Evolutionary conservation across 2,888 invertebrate species (phyloP).

Genomic region (Drosophila fungiperda): DNA sequence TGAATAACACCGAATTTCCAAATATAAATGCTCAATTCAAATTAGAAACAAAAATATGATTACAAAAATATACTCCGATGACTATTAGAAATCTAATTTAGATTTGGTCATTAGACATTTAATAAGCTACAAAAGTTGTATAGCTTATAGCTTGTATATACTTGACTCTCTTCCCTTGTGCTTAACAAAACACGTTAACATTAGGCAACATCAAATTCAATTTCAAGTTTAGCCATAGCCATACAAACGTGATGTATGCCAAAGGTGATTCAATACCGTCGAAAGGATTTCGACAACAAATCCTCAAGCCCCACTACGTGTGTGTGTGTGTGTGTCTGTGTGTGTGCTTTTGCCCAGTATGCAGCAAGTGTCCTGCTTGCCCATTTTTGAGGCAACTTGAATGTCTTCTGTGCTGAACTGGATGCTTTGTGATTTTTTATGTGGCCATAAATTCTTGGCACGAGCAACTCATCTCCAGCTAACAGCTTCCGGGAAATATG

Average conservation of each 20-base stretch:
- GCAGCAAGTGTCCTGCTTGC: slow-evolving; percentile 25
- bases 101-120: neutral
- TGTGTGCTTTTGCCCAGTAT: slow-evolving; percentile 18
- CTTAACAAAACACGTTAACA: slow-evolving; percentile 23
- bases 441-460: slow-evolving; percentile 65
- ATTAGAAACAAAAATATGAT: neutral
- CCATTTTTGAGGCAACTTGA: slow-evolving; percentile 42
- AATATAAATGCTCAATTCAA: neutral
- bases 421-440: slow-evolving; percentile 72
- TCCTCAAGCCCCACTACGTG: neutral
- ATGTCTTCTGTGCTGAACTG: slow-evolving; percentile 30
- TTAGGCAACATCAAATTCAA: slow-evolving; percentile 62
- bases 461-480: slow-evolving; percentile 37
- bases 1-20: neutral
- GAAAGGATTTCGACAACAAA: slow-evolving; percentile 54
- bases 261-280: slow-evolving; percentile 42
- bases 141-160: too few relatives aligned
- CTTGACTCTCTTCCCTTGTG: slow-evolving; percentile 24
- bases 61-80: neutral
- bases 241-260: slow-evolving; percentile 72
- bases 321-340: neutral
- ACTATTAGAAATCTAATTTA: neutral
- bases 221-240: slow-evolving; percentile 62
- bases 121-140: neutral
- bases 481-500: slow-evolving; percentile 34